Percentiles rank a stretch among this genome's conserved stretches.
Evolutionary conservation across 2,888 invertebrate species (phyloP).

Genomic region (Drosophila mulleri): DNA sequence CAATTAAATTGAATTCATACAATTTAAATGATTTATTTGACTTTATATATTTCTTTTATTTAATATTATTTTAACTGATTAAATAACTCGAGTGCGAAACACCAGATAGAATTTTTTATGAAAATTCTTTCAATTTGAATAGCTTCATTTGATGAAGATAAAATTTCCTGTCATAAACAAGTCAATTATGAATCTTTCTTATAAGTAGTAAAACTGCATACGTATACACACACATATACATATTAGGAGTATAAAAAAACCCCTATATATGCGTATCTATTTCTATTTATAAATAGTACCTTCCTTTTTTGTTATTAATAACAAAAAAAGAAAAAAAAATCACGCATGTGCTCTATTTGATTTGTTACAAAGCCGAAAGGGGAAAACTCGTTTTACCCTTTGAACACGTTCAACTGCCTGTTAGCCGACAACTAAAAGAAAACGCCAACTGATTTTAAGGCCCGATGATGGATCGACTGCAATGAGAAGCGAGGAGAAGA

Average conservation of each 20-base stretch:
- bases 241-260: neutral
- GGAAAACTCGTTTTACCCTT: conserved; percentile 27
- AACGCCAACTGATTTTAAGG: conserved; percentile 48
- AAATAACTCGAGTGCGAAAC: no score
- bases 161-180: no score
- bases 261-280: no score
- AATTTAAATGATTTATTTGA: no score
- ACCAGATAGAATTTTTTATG: no score
- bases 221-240: neutral
- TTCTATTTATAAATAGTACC: conserved; percentile 14
- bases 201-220: neutral
- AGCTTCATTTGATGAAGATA: no score
- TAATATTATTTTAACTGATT: no score
- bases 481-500: conserved; percentile 27
- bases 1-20: no score
- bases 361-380: conserved; percentile 21
- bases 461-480: conserved; percentile 58
- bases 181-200: neutral
- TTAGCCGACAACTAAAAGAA: conserved; percentile 21
- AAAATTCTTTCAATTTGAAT: no score
- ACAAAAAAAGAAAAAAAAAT: neutral
- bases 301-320: neutral
- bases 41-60: no score
- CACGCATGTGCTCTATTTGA: conserved; percentile 20
- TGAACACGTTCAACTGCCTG: neutral